phyloP scores from a whole-genome alignment of 2,797 vertebrate species.

The Echeneis naucrates region DNA sequence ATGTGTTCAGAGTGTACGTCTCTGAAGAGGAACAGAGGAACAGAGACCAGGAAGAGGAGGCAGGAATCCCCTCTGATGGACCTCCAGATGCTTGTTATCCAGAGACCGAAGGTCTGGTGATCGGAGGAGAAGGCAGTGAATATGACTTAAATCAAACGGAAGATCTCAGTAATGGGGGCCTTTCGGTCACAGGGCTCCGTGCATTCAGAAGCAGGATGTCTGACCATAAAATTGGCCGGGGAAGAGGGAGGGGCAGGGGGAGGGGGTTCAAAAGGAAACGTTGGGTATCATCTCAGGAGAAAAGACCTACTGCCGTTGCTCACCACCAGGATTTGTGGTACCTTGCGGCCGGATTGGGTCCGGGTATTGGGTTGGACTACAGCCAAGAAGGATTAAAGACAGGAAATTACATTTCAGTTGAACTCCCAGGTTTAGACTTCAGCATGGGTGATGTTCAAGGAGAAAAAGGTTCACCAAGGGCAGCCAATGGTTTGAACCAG shows the following conservation, averaged over 20 bases:
- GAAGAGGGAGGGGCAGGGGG: constrained; percentile 74
- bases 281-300: constrained; percentile 75
- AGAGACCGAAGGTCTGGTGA: constrained; percentile 61
- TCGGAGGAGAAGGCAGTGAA: constrained; percentile 58
- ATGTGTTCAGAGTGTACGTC: constrained; percentile 84
- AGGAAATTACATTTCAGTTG: constrained; percentile 80
- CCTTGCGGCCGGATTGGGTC: constrained; percentile 74
- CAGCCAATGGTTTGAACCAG: constrained; percentile 60
- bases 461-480: constrained; percentile 63
- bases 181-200: constrained; percentile 61
- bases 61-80: constrained; percentile 55
- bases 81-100: constrained; percentile 60
- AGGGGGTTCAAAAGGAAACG: constrained; percentile 81
- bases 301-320: constrained; percentile 56
- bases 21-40: constrained; percentile 78
- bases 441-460: constrained; percentile 69
- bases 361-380: constrained; percentile 74
- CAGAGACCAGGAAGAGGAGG: constrained; percentile 66
- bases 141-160: constrained; percentile 65
- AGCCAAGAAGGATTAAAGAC: constrained; percentile 74
- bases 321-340: constrained; percentile 82
- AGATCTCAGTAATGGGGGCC: constrained; percentile 46
- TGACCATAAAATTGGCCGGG: constrained; percentile 60
- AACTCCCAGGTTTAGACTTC: constrained; percentile 85
- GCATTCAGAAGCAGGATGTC: constrained; percentile 68